Base-by-base conservation (phyloP, 2,888 invertebrate species). In the Chironomus tentans region DNA sequence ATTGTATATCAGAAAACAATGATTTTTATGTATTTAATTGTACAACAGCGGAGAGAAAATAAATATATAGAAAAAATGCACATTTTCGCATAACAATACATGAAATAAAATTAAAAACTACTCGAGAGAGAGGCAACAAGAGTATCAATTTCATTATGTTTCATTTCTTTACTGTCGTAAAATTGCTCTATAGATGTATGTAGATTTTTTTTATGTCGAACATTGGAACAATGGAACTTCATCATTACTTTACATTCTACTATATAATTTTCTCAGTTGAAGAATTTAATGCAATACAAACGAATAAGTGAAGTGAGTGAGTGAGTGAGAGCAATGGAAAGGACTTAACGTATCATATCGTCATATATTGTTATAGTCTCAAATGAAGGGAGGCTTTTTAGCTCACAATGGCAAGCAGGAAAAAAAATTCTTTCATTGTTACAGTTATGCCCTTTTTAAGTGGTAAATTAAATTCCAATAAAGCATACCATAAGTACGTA, bases 381-480 rank as follows among this genome's bases (percentile, higher is more conserved):
- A 24, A 21, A 65, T 65, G 22, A 18, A 65, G 22, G 50, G 15
- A 48, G 47, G 70, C 47, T 50, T 24, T n/a, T 70, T 70, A 22
- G n/a, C 28, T 12, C 12, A 74, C 48, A 76, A 76, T 76, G 28
- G 76, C 38, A 69, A 10, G 18, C 65, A 38, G 7, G 38, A 38
- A 38, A 38, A 38, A 38, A 10, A 38, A 1, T 2, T 38, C 38
- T 46, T 24, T 56, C 46, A 62, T 74, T 71, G 71, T 56, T 71
- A 24, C 38, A 62, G 48, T 74, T 76, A 62, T 76, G 62, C 69
- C 69, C 68, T 69, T 76, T 69, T 76, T 50, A 68, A 76, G 76
- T 76, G 76, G 76, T 76, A 76, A 76, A 76, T 76, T 76, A 76
- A 56, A 76, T 76, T 76, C 50, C 76, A 76, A 76, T 76, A 69